Conservation (phyloP, 2,888 invertebrate genomes). For the Podabrus alpinus region DNA sequence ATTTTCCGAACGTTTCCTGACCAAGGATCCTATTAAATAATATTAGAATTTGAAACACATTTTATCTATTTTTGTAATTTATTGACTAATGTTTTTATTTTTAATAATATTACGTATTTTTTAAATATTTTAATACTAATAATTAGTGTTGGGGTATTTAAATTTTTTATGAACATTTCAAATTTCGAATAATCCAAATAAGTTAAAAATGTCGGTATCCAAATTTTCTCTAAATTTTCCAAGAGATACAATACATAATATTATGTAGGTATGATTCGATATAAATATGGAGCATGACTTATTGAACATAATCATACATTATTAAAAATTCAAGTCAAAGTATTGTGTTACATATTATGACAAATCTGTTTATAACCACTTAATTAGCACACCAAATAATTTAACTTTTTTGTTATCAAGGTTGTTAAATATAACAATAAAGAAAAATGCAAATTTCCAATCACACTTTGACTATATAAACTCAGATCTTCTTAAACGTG, state of each 20-base stretch:
- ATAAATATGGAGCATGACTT: background rate
- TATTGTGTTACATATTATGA: background rate
- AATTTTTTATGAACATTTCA: too few species aligned
- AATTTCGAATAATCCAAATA: too few species aligned
- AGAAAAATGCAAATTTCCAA: background rate
- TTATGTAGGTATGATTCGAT: background rate
- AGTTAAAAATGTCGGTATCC: too few species aligned
- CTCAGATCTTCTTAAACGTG: background rate
- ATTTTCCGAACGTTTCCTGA: background rate
- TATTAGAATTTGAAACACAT: background rate
- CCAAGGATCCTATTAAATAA: background rate
- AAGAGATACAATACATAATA: background rate
- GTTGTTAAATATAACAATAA: background rate
- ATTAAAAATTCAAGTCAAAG: background rate
- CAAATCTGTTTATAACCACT: background rate
- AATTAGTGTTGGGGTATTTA: too few species aligned
- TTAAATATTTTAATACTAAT: too few species aligned
- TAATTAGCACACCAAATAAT: background rate
- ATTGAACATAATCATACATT: background rate
- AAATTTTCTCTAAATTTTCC: too few species aligned
- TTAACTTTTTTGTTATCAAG: background rate
- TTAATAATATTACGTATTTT: background rate
- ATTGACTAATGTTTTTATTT: background rate
- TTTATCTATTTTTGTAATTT: background rate
- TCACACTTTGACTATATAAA: slow-evolving; percentile 10